A percentile compares a stretch with the other conserved stretches of the same genome.
Evolutionary conservation across 2,888 invertebrate species (phyloP).

Genomic region (Cheiracanthium punctorium): DNA sequence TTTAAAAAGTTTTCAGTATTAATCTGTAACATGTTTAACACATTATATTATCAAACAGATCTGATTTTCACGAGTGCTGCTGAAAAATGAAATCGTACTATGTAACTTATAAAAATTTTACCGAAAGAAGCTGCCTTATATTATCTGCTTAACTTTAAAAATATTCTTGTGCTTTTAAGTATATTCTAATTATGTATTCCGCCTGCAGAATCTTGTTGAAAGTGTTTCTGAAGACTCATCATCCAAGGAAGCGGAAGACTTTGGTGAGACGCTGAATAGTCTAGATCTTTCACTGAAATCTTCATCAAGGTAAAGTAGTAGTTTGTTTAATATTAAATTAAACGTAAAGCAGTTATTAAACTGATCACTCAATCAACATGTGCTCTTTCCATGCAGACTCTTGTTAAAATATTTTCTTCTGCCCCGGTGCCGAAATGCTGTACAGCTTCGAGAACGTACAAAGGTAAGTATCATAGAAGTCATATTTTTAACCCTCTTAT

Average conservation of each 20-base stretch:
- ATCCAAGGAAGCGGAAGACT: background rate
- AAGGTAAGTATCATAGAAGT: too few relatives aligned
- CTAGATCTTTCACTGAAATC: background rate
- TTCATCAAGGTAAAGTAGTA: background rate
- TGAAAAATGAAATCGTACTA: too few relatives aligned
- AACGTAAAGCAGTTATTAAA: background rate
- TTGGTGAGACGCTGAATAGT: background rate
- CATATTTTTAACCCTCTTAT: too few relatives aligned
- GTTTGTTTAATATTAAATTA: background rate
- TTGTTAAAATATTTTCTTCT: background rate
- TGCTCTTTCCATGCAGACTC: background rate
- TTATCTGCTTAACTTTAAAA: too few relatives aligned
- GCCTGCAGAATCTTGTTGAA: background rate
- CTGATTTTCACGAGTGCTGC: too few relatives aligned
- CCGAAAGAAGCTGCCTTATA: too few relatives aligned
- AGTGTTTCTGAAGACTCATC: background rate
- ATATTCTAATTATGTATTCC: too few relatives aligned
- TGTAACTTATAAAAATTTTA: too few relatives aligned
- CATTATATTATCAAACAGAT: too few relatives aligned
- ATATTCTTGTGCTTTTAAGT: too few relatives aligned
- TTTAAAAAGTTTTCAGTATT: too few relatives aligned
- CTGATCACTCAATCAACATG: background rate
- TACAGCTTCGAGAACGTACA: background rate
- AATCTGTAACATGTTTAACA: too few relatives aligned
- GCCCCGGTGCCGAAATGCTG: background rate